phyloP scores from a whole-genome alignment of 2,888 invertebrate genomes.

The Drosophila imparisetae region DNA sequence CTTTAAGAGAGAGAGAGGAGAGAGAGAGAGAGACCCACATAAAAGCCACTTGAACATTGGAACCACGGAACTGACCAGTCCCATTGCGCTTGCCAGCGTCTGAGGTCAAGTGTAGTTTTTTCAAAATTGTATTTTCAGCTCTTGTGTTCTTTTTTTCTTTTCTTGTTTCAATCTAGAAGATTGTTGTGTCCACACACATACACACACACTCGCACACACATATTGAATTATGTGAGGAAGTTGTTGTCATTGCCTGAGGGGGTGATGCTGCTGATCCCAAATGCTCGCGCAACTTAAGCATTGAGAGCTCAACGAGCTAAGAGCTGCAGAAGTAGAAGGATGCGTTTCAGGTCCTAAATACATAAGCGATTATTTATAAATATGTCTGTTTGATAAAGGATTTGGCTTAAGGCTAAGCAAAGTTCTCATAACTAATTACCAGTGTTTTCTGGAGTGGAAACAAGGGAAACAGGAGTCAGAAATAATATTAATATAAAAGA shows the following conservation, averaged over 20 bases:
- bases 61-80: conserved; percentile 58
- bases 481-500: background rate
- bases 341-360: conserved; percentile 12
- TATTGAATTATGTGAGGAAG: conserved; percentile 71
- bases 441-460: background rate
- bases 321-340: background rate
- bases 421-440: conserved; percentile 1
- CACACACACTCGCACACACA: conserved; percentile 4
- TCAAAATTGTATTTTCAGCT: conserved; percentile 41
- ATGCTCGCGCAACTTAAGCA: conserved; percentile 13
- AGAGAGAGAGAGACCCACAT: conserved; percentile 28
- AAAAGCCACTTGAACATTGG: conserved; percentile 68
- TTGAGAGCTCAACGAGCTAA: background rate
- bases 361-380: conserved; percentile 2
- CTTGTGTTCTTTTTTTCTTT: conserved; percentile 31
- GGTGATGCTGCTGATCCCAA: conserved; percentile 16
- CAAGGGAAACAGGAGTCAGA: background rate
- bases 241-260: conserved; percentile 45
- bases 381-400: background rate
- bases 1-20: background rate
- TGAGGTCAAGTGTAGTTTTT: conserved; percentile 72
- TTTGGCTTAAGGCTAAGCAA: background rate
- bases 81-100: conserved; percentile 36
- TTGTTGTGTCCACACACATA: conserved; percentile 39
- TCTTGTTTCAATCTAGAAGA: conserved; percentile 58